Percentiles rank a stretch among this genome's conserved stretches.
phyloP scores from a whole-genome alignment of 2,113 vertebrate genomes.

The Paracanthobrama guichenoti region DNA sequence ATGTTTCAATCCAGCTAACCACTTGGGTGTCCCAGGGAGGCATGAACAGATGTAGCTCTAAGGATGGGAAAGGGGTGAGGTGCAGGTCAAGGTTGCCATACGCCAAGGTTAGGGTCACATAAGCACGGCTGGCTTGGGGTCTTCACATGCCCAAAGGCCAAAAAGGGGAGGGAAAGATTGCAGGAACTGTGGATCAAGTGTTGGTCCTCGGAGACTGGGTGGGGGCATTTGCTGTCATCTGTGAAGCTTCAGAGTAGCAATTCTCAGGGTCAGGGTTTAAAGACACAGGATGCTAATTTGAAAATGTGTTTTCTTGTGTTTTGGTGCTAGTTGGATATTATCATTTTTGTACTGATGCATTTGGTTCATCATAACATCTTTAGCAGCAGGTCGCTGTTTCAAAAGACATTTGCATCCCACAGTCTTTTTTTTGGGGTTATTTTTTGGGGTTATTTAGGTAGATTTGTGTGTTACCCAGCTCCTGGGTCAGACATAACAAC shows the following conservation, averaged over 20 bases:
- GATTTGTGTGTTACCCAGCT: no score
- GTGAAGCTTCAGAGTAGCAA: slow-evolving; percentile 55
- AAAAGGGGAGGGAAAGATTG: slow-evolving; percentile 62
- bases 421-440: no score
- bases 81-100: slow-evolving; percentile 84
- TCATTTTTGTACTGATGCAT: neutral
- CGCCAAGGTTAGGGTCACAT: slow-evolving; percentile 85
- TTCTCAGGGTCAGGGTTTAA: slow-evolving; percentile 56
- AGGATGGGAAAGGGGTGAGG: slow-evolving; percentile 76
- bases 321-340: neutral
- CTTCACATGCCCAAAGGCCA: slow-evolving; percentile 74
- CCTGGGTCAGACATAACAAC: no score
- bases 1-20: slow-evolving; percentile 83
- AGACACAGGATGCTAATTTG: slow-evolving; percentile 31
- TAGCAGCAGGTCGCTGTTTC: neutral
- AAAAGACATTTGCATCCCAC: neutral
- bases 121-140: slow-evolving; percentile 76
- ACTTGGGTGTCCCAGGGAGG: slow-evolving; percentile 78
- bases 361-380: neutral
- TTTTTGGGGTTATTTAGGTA: no score
- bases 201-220: slow-evolving; percentile 71
- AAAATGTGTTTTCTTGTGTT: neutral
- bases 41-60: slow-evolving; percentile 80
- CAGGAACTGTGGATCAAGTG: slow-evolving; percentile 74
- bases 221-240: slow-evolving; percentile 63